Conservation (phyloP, 2,888 invertebrate genomes). For the Agrotis clavis region DNA sequence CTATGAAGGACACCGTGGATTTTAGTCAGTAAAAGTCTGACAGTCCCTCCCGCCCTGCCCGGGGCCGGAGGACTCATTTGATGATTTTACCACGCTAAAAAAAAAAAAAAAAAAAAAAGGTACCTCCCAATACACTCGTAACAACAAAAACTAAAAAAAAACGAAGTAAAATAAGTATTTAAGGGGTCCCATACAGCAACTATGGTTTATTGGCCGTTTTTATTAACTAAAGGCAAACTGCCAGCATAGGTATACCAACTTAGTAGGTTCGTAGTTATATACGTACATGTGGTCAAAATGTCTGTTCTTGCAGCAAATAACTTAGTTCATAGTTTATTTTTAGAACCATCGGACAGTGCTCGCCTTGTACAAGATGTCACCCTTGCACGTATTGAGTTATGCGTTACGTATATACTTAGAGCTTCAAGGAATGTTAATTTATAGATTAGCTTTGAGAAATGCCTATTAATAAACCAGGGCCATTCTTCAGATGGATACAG, state of each 20-base stretch:
- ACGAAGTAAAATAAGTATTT: too few species aligned
- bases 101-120: too few species aligned
- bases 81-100: too few species aligned
- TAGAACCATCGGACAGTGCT: constrained; percentile 46
- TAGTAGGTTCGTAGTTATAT: not conserved
- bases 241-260: not conserved
- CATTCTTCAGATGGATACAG: not conserved
- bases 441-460: constrained; percentile 14
- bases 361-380: constrained; percentile 45
- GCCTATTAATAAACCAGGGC: not conserved
- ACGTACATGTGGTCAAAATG: constrained; percentile 5
- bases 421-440: constrained; percentile 29
- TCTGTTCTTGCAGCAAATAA: constrained; percentile 35
- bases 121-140: too few species aligned
- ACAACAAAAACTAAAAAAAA: too few species aligned
- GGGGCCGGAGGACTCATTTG: too few species aligned
- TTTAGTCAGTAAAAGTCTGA: too few species aligned
- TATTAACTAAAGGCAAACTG: not conserved
- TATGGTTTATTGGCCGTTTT: too few species aligned
- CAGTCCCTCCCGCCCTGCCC: too few species aligned
- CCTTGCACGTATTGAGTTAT: constrained; percentile 32
- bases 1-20: too few species aligned
- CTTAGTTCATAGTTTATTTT: constrained; percentile 59
- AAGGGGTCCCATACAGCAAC: too few species aligned
- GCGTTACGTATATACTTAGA: constrained; percentile 3